Conservation (phyloP, 1,140 invertebrate species). For the Procambarus virginalis region DNA sequence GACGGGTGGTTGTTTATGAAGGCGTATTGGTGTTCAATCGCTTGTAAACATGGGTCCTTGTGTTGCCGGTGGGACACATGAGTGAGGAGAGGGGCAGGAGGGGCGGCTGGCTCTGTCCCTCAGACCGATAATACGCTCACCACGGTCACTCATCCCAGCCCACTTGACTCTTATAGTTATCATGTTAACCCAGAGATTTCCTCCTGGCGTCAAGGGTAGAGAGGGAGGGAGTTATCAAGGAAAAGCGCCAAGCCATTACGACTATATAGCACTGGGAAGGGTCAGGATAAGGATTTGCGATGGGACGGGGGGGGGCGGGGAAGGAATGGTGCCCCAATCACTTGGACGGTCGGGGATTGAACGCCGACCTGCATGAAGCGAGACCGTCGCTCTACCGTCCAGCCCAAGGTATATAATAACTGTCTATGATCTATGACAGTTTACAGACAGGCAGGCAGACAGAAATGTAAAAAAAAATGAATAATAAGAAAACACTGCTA, state of each 20-base stretch:
- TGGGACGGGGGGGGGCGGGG: too few relatives aligned
- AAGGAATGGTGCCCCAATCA: too few relatives aligned
- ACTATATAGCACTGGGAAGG: too few relatives aligned
- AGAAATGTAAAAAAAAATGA: not conserved
- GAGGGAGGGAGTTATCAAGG: not conserved
- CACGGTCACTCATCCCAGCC: slow-evolving; percentile 7
- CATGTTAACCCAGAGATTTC: slow-evolving; percentile 31
- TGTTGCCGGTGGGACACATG: slow-evolving; percentile 32
- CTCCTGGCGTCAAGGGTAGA: not conserved
- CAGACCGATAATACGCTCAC: slow-evolving; percentile 5
- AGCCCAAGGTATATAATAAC: too few relatives aligned
- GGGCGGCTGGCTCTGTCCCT: not conserved
- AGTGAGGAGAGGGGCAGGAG: not conserved
- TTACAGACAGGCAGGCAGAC: not conserved
- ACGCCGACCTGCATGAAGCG: too few relatives aligned
- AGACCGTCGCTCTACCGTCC: too few relatives aligned
- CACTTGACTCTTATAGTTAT: slow-evolving; percentile 31
- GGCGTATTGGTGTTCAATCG: slow-evolving; percentile 60
- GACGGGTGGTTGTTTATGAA: slow-evolving; percentile 50
- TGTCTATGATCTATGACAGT: too few relatives aligned
- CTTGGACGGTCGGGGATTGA: too few relatives aligned
- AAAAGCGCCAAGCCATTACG: too few relatives aligned
- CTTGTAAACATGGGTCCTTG: slow-evolving; percentile 63
- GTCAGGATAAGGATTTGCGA: too few relatives aligned
- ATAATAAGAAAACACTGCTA: too few relatives aligned